A percentile compares a stretch with the other conserved stretches of the same genome.
phyloP scores from a whole-genome alignment of 2,797 vertebrate species.

The Linurgus olivaceus region DNA sequence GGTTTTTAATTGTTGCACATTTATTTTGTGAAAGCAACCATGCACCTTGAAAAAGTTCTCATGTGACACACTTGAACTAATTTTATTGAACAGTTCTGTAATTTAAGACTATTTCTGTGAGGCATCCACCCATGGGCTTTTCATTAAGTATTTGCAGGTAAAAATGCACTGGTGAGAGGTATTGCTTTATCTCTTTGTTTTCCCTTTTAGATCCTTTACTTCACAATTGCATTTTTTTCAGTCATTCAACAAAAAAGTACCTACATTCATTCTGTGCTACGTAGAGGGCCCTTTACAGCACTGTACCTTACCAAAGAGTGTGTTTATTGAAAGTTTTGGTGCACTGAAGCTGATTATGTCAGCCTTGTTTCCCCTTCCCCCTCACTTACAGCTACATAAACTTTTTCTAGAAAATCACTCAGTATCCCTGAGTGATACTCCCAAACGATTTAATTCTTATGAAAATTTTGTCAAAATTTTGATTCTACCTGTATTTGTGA shows the following conservation, averaged over 20 bases:
- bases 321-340: not conserved
- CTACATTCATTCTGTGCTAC: not conserved
- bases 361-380: not conserved
- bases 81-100: not conserved
- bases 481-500: not conserved
- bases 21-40: not conserved
- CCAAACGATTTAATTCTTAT: not conserved
- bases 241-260: not conserved
- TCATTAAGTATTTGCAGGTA: not conserved
- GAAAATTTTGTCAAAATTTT: not conserved
- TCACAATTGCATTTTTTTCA: not conserved
- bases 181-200: not conserved
- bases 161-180: not conserved
- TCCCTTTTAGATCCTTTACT: not conserved
- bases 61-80: not conserved
- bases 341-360: not conserved
- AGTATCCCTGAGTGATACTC: not conserved
- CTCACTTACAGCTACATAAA: not conserved
- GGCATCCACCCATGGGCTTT: not conserved
- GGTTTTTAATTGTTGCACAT: not conserved
- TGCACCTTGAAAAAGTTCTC: not conserved
- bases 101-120: not conserved
- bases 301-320: not conserved
- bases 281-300: not conserved
- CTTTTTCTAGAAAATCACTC: not conserved